phyloP scores from a whole-genome alignment of 2,113 vertebrate species.

The Mormoops blainvillei region DNA sequence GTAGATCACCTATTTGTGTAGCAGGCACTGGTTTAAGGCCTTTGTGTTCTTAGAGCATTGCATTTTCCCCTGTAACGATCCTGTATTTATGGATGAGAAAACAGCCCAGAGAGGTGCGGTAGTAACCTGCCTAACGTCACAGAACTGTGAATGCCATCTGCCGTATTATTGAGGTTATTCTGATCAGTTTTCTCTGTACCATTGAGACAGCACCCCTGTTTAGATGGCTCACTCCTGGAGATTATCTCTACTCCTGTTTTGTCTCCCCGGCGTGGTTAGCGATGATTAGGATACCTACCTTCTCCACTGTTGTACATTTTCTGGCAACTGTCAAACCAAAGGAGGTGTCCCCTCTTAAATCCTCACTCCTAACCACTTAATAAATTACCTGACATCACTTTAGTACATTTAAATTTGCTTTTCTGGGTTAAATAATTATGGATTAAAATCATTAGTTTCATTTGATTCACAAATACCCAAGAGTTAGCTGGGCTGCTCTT shows the following conservation, averaged over 20 bases:
- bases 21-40: not conserved
- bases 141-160: not conserved
- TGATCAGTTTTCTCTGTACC: not conserved
- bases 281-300: not conserved
- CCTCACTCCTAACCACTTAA: not conserved
- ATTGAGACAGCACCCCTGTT: not conserved
- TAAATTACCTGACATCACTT: not conserved
- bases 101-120: not conserved
- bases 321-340: not conserved
- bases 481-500: slow-evolving; percentile 10
- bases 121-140: not conserved
- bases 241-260: not conserved
- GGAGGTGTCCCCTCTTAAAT: not conserved
- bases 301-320: not conserved
- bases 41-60: not conserved
- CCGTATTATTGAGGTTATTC: not conserved
- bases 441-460: not conserved
- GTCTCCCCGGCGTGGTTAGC: not conserved
- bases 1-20: not conserved
- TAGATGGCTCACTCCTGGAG: not conserved
- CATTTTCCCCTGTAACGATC: not conserved
- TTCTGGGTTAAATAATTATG: slow-evolving; percentile 37
- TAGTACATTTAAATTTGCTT: not conserved
- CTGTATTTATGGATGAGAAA: not conserved
- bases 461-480: slow-evolving; percentile 25